These are phyloP conservation scores for Panthera uncia DNA, from an alignment of 2,113 vertebrate genomes.

Conservation along the genomic window DNA sequence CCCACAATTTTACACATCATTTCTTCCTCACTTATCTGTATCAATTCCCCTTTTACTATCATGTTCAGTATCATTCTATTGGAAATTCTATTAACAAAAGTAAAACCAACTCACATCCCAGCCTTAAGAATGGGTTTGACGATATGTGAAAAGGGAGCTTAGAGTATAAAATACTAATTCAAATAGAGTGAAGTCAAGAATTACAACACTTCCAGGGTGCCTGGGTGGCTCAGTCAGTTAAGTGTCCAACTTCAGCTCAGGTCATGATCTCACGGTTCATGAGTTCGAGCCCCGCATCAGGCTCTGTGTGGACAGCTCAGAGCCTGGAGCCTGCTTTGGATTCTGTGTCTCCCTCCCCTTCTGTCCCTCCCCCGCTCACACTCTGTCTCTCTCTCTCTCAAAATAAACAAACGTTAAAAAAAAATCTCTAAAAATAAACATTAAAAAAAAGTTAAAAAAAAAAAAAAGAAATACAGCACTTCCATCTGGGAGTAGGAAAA, in stretches of 20 bases:
- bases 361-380: too few relatives aligned
- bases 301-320: too few relatives aligned
- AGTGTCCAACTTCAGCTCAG: too few relatives aligned
- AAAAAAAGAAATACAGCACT: neutral
- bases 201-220: neutral
- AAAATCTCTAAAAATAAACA: too few relatives aligned
- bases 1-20: conserved; percentile 33
- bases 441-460: too few relatives aligned
- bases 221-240: too few relatives aligned
- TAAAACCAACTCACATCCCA: neutral
- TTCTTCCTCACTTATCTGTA: conserved; percentile 20
- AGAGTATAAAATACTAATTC: conserved; percentile 42
- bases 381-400: too few relatives aligned
- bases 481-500: neutral
- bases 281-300: too few relatives aligned
- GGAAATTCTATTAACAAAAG: conserved; percentile 42
- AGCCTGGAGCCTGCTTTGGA: too few relatives aligned
- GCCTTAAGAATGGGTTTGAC: neutral
- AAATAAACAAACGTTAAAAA: too few relatives aligned
- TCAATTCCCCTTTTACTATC: neutral
- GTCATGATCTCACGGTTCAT: too few relatives aligned
- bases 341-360: too few relatives aligned
- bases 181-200: conserved; percentile 18
- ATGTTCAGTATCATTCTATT: neutral
- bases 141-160: neutral